Conservation (phyloP, 64 coral and sea anemone species). For the Montipora cactus region DNA sequence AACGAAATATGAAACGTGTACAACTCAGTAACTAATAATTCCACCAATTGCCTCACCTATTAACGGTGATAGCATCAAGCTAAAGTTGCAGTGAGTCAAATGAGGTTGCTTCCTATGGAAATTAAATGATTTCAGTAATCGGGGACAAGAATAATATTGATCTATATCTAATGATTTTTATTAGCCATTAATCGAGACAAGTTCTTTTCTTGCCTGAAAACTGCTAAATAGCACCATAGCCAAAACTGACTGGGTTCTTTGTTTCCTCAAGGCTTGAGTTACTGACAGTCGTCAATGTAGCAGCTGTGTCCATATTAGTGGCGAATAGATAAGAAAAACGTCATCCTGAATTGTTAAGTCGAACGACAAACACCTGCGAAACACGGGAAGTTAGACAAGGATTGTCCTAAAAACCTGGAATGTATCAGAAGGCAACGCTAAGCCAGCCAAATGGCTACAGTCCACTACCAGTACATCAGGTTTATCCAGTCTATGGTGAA, state of each 20-base stretch:
- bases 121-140: too few relatives aligned
- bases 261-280: not conserved
- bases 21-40: too few relatives aligned
- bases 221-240: too few relatives aligned
- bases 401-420: not conserved
- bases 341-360: not conserved
- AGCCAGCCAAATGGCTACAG: constrained; percentile 57
- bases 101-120: too few relatives aligned
- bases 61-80: too few relatives aligned
- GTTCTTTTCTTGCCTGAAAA: not conserved
- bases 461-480: not conserved
- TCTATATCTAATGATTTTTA: too few relatives aligned
- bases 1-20: too few relatives aligned
- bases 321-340: constrained; percentile 4
- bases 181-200: not conserved
- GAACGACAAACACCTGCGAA: not conserved
- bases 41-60: too few relatives aligned
- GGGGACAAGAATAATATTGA: too few relatives aligned
- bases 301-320: constrained; percentile 30
- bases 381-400: not conserved
- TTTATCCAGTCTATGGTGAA: constrained; percentile 87
- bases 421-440: constrained; percentile 66
- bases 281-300: not conserved
- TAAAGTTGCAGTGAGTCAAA: too few relatives aligned
- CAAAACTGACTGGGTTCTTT: too few relatives aligned